These are phyloP conservation scores for Lichenostomus cassidix DNA, from an alignment of 2,113 vertebrate species.

Conservation along the genomic window DNA sequence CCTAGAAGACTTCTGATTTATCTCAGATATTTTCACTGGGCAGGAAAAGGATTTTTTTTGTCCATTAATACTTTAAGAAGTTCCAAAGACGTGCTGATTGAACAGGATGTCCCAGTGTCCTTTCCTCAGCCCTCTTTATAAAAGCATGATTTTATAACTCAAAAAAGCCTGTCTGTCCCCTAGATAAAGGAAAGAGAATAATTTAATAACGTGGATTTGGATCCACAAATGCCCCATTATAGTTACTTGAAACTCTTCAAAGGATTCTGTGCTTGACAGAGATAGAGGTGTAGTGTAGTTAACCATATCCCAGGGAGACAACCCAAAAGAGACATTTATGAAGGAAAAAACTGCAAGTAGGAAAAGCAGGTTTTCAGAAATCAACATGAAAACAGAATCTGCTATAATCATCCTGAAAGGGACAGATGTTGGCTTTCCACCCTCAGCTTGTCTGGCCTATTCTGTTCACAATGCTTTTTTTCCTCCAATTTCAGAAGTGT, in stretches of 20 bases:
- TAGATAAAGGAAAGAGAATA: neutral
- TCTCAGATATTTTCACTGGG: neutral
- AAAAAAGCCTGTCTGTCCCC: neutral
- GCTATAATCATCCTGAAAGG: constrained; percentile 54
- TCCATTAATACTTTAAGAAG: neutral
- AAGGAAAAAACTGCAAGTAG: constrained; percentile 48
- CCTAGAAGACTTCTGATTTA: neutral
- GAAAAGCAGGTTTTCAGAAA: constrained; percentile 47
- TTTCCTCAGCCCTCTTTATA: neutral
- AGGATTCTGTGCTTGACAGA: neutral
- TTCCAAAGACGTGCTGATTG: neutral
- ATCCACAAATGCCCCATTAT: neutral
- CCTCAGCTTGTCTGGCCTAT: constrained; percentile 62
- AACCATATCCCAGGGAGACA: neutral
- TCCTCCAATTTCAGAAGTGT: constrained; percentile 71
- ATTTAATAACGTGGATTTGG: neutral
- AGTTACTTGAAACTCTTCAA: constrained; percentile 26
- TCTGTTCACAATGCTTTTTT: constrained; percentile 57
- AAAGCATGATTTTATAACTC: neutral
- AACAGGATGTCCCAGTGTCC: neutral
- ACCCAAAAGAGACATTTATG: constrained; percentile 36
- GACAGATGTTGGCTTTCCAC: constrained; percentile 61
- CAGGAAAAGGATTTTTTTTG: neutral
- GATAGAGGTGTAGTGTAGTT: neutral
- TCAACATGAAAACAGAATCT: constrained; percentile 65